A percentile compares a stretch with the other conserved stretches of the same genome.
These are phyloP conservation scores for Actinia tenebrosa DNA, from an alignment of 64 coral and sea anemone species.

Conservation along the genomic window DNA sequence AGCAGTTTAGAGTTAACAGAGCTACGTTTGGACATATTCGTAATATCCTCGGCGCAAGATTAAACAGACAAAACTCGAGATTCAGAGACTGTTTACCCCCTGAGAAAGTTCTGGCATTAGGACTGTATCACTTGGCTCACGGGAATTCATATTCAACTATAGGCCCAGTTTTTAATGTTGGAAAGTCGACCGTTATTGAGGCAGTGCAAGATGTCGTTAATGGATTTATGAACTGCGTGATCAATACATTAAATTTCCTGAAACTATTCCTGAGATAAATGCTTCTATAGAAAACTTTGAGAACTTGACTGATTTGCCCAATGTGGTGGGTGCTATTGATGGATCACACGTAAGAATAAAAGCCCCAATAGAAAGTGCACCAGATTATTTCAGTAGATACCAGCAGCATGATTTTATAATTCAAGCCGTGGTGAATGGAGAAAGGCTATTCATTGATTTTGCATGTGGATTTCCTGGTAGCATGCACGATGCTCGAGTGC, in stretches of 20 bases:
- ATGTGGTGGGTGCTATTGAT: constrained; percentile 30
- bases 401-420: constrained; percentile 24
- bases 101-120: no score
- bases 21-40: no score
- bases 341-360: constrained; percentile 40
- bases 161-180: constrained; percentile 20
- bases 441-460: constrained; percentile 26
- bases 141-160: constrained; percentile 27
- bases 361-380: constrained; percentile 12
- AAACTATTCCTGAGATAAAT: neutral
- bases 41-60: no score
- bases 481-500: constrained; percentile 46
- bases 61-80: no score
- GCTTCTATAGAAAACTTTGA: neutral
- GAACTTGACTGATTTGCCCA: neutral
- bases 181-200: constrained; percentile 35
- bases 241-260: constrained; percentile 17
- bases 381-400: constrained; percentile 22
- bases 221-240: neutral
- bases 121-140: neutral
- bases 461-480: constrained; percentile 26
- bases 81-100: no score
- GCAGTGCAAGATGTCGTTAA: constrained; percentile 28
- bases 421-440: constrained; percentile 24
- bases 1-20: no score